Evolutionary conservation across 2,888 invertebrate genomes (phyloP).

Genomic region (Entomobrya proxima): DNA sequence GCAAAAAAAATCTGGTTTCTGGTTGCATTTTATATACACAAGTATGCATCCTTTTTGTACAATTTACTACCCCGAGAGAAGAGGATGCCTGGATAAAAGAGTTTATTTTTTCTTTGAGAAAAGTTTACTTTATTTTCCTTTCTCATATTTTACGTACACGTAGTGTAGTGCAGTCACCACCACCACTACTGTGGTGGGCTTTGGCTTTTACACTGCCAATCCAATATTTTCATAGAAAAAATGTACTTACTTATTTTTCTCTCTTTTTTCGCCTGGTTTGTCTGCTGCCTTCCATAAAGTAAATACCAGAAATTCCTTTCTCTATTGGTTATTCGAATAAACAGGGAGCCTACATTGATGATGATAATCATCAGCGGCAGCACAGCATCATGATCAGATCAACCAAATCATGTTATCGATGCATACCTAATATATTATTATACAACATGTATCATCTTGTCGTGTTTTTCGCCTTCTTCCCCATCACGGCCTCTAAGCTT

Average conservation of each 20-base stretch:
- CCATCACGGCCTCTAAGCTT: background rate
- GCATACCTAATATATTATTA: background rate
- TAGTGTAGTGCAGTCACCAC: background rate
- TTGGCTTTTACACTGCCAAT: background rate
- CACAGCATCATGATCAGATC: slow-evolving; percentile 2
- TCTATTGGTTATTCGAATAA: background rate
- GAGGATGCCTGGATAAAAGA: background rate
- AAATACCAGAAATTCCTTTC: slow-evolving; percentile 59
- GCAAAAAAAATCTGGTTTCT: background rate
- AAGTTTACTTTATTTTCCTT: background rate
- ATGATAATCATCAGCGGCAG: background rate
- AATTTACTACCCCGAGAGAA: background rate
- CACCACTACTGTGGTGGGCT: background rate
- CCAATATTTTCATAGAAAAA: slow-evolving; percentile 15
- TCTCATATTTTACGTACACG: background rate
- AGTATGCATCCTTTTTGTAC: background rate
- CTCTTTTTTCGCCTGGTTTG: background rate
- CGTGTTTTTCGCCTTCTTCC: background rate
- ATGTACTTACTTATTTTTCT: background rate
- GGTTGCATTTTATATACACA: background rate
- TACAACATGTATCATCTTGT: slow-evolving; percentile 10
- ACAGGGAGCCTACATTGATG: background rate
- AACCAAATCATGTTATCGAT: background rate
- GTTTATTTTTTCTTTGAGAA: slow-evolving; percentile 14
- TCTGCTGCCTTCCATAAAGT: slow-evolving; percentile 27